These are phyloP conservation scores for Erythrolamprus reginae DNA, from an alignment of 2,113 vertebrate species.

Conservation along the genomic window DNA sequence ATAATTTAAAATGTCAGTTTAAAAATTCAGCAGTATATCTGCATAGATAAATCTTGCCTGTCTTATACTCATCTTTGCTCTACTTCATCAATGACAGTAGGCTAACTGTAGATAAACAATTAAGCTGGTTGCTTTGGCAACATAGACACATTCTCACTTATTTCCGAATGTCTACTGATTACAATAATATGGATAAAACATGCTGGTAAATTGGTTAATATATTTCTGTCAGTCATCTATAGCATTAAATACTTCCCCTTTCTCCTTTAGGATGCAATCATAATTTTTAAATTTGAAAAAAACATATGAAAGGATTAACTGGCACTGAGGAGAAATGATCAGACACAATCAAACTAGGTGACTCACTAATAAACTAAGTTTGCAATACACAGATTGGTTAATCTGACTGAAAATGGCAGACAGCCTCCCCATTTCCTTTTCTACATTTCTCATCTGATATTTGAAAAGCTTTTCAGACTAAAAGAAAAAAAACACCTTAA, in stretches of 20 bases:
- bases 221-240: neutral
- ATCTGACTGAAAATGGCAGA: neutral
- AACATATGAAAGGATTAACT: no score
- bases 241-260: neutral
- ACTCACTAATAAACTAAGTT: neutral
- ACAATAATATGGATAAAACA: neutral
- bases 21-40: neutral
- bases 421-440: neutral
- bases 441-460: conserved; percentile 9
- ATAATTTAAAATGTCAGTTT: neutral
- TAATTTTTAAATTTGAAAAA: neutral
- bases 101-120: neutral
- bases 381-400: neutral
- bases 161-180: neutral
- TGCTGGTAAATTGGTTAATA: neutral
- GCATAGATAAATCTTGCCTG: neutral
- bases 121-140: neutral
- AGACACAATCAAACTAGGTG: conserved; percentile 7
- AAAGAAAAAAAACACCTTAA: no score
- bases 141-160: neutral
- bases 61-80: neutral
- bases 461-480: neutral
- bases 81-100: neutral
- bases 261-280: neutral
- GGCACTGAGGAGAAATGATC: neutral